Evolutionary conservation across 2,888 invertebrate species (phyloP).

Genomic region (Crioceris asparagi): DNA sequence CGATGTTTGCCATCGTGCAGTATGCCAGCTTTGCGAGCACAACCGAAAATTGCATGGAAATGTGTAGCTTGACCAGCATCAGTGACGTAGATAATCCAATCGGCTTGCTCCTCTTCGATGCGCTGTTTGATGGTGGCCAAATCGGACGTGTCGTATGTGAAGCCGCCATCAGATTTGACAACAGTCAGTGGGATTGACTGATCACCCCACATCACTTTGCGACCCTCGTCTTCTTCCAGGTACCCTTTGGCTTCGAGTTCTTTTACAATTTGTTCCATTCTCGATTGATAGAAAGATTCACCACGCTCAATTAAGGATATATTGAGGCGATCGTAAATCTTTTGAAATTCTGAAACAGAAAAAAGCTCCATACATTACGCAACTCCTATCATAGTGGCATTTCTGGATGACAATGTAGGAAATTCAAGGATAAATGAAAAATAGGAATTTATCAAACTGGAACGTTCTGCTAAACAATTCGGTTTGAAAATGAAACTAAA

Average conservation of each 20-base stretch:
- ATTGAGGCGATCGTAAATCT: constrained; percentile 80
- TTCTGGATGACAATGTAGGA: too few species aligned
- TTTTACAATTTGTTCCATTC: constrained; percentile 69
- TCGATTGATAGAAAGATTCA: constrained; percentile 93
- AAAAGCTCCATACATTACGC: too few species aligned
- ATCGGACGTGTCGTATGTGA: constrained; percentile 97
- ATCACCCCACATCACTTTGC: constrained; percentile 70
- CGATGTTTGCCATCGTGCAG: constrained; percentile 48
- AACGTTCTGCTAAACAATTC: too few species aligned
- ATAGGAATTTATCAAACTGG: too few species aligned
- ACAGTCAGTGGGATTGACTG: constrained; percentile 78
- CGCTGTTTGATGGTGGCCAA: constrained; percentile 84
- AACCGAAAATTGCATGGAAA: constrained; percentile 65
- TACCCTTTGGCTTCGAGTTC: constrained; percentile 49
- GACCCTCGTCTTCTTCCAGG: constrained; percentile 70
- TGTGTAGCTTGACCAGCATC: constrained; percentile 84
- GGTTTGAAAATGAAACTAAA: too few species aligned
- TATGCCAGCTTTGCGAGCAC: constrained; percentile 69
- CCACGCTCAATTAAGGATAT: constrained; percentile 72
- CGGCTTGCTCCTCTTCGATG: constrained; percentile 70
- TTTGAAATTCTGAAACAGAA: constrained; percentile 81
- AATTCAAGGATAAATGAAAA: too few species aligned
- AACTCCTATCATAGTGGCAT: too few species aligned
- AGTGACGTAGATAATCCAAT: constrained; percentile 87
- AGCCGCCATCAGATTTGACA: constrained; percentile 94